phyloP scores from a whole-genome alignment of 2,888 invertebrate species.

The Seladonia tumulorum region DNA sequence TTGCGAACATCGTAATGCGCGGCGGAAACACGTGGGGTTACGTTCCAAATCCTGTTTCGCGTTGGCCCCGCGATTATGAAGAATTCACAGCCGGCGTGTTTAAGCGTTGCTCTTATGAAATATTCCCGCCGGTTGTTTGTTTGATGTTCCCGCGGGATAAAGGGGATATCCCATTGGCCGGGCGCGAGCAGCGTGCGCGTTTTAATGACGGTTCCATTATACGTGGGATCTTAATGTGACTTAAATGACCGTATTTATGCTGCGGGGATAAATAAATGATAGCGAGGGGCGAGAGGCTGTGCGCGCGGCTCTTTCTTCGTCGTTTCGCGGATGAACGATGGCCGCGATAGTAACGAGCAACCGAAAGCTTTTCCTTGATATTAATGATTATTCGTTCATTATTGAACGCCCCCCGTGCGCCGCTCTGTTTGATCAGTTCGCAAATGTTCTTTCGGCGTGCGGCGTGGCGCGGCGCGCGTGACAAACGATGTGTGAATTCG shows the following conservation, averaged over 20 bases:
- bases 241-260: constrained; percentile 27
- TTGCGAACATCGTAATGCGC: not conserved
- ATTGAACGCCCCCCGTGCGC: not conserved
- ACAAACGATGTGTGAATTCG: not conserved
- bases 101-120: constrained; percentile 22
- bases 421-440: not conserved
- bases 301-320: not conserved
- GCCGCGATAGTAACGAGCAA: not conserved
- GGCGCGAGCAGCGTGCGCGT: constrained; percentile 35
- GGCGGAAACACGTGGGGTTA: not conserved
- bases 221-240: constrained; percentile 13
- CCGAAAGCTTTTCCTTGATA: not conserved
- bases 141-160: constrained; percentile 12
- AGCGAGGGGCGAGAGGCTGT: not conserved
- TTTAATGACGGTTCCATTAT: constrained; percentile 48
- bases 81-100: constrained; percentile 10
- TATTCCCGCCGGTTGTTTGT: constrained; percentile 16
- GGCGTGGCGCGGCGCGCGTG: not conserved
- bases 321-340: not conserved
- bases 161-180: constrained; percentile 22
- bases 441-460: not conserved
- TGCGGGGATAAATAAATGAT: constrained; percentile 10
- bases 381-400: constrained; percentile 2
- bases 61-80: constrained; percentile 29
- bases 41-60: not conserved